Percentiles rank a stretch among this genome's conserved stretches.
These are phyloP conservation scores for Drosophila hydei DNA, from an alignment of 1,140 invertebrate genomes.

Conservation along the genomic window DNA sequence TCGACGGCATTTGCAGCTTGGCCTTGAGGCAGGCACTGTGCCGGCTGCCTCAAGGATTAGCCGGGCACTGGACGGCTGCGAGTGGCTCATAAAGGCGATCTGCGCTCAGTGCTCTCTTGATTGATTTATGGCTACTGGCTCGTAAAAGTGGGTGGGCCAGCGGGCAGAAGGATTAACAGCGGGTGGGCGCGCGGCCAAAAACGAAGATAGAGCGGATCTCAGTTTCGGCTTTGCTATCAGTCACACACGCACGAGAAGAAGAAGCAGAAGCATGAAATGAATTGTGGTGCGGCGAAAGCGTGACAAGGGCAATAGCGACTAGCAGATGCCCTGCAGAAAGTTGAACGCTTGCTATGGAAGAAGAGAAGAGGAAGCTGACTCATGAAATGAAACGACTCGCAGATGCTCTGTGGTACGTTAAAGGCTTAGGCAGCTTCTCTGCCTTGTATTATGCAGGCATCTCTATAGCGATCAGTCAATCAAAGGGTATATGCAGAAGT, in stretches of 20 bases:
- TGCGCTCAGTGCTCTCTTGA: slow-evolving; percentile 56
- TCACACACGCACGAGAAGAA: slow-evolving; percentile 35
- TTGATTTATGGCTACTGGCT: slow-evolving; percentile 68
- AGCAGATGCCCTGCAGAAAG: slow-evolving; percentile 4
- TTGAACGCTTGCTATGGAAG: no score
- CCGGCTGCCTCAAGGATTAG: slow-evolving; percentile 38
- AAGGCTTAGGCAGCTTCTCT: no score
- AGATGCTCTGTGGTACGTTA: no score
- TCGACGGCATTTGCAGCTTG: slow-evolving; percentile 27
- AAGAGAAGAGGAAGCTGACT: no score
- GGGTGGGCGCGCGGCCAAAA: not conserved
- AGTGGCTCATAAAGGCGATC: slow-evolving; percentile 37
- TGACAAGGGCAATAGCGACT: not conserved
- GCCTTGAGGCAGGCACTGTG: slow-evolving; percentile 28
- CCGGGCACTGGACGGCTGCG: slow-evolving; percentile 2
- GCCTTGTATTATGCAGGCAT: no score
- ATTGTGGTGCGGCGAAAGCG: not conserved
- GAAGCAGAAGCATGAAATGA: slow-evolving; percentile 1
- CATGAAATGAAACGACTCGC: no score
- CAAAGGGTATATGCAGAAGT: no score
- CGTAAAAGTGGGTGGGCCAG: slow-evolving; percentile 41
- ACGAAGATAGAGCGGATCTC: slow-evolving; percentile 23
- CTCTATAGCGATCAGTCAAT: no score
- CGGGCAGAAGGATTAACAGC: slow-evolving; percentile 26
- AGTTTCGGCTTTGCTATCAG: slow-evolving; percentile 36